These are phyloP conservation scores for Eupithecia subfuscata DNA, from an alignment of 2,888 invertebrate species.

Conservation along the genomic window DNA sequence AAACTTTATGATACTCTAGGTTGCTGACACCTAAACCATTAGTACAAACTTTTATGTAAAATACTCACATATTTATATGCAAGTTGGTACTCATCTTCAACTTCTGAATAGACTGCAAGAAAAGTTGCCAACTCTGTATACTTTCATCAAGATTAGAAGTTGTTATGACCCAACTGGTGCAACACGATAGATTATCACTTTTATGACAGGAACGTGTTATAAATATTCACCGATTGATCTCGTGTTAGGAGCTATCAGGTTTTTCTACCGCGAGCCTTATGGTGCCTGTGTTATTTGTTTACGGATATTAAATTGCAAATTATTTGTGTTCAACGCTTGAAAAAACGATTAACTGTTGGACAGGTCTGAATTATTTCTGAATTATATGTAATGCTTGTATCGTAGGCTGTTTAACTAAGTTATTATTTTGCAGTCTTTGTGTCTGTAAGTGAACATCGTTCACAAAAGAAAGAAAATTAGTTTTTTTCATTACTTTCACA, in stretches of 20 bases:
- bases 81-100: not conserved
- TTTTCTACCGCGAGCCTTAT: not conserved
- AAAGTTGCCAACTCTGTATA: not conserved
- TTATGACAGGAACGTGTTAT: conserved; percentile 21
- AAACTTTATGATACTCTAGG: not conserved
- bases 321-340: not conserved
- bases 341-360: not conserved
- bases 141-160: not conserved
- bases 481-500: too few relatives aligned
- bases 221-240: conserved; percentile 10
- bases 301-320: not conserved
- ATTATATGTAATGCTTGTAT: too few relatives aligned
- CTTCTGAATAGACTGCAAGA: not conserved
- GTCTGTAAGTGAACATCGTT: too few relatives aligned
- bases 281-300: conserved; percentile 2
- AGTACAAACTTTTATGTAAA: not conserved
- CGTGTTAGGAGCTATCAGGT: conserved; percentile 10
- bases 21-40: not conserved
- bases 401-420: too few relatives aligned
- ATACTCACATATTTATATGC: not conserved
- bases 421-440: too few relatives aligned
- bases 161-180: conserved; percentile 2
- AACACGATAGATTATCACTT: conserved; percentile 17
- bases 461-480: too few relatives aligned
- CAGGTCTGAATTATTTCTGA: not conserved